Percentiles rank a stretch among this genome's conserved stretches.
phyloP scores from a whole-genome alignment of 1,140 invertebrate genomes.

The Platyscapa corneri region DNA sequence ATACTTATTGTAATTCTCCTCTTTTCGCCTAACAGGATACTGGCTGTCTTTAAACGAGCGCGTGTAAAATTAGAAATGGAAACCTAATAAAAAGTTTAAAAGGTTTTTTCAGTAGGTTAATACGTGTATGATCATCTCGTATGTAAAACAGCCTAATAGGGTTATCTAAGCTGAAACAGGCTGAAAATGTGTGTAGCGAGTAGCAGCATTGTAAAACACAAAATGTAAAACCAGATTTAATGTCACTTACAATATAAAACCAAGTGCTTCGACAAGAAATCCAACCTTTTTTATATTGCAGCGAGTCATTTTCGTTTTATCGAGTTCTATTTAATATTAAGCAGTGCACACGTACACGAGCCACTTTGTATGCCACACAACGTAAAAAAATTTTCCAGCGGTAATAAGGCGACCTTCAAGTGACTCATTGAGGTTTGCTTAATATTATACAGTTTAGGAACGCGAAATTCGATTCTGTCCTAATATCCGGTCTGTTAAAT shows the following conservation, averaged over 20 bases:
- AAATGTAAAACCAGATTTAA: not conserved
- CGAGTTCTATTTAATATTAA: not conserved
- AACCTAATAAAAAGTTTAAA: not conserved
- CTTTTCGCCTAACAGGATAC: not conserved
- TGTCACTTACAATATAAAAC: not conserved
- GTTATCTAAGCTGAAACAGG: not conserved
- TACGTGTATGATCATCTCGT: not conserved
- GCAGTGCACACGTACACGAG: not conserved
- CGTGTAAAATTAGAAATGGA: not conserved
- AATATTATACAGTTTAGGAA: conserved; percentile 3
- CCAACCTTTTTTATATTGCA: not conserved
- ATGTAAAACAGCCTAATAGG: not conserved
- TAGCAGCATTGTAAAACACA: not conserved
- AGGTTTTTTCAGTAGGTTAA: too few species aligned
- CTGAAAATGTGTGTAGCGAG: not conserved
- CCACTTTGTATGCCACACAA: not conserved
- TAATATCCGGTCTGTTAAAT: not conserved
- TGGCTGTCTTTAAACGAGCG: not conserved
- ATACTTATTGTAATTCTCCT: not conserved
- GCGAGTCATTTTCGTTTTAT: not conserved
- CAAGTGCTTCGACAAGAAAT: not conserved
- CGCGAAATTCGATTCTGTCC: not conserved
- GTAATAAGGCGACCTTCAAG: not conserved
- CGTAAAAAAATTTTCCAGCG: not conserved
- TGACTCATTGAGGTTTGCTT: not conserved